phyloP scores from a whole-genome alignment of 2,888 invertebrate genomes.

The Taenaris catops region DNA sequence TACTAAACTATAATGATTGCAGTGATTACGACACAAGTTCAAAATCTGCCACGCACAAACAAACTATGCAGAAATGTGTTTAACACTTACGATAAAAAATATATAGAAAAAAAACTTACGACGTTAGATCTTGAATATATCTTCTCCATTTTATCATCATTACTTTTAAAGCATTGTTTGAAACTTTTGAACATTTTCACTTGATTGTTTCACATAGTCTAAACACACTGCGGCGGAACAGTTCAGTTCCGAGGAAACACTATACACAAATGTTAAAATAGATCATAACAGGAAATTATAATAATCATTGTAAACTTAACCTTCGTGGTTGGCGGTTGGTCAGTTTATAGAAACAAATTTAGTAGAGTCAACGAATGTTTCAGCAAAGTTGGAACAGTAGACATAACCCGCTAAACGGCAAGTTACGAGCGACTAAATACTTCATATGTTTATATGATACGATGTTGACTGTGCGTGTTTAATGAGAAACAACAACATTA shows the following conservation, averaged over 20 bases:
- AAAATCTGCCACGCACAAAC: too few relatives aligned
- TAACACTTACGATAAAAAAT: too few relatives aligned
- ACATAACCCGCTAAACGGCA: too few relatives aligned
- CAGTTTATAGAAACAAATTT: constrained; percentile 21
- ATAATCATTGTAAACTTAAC: constrained; percentile 28
- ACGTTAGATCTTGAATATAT: constrained; percentile 2
- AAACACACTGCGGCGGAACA: constrained; percentile 8
- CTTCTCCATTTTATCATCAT: constrained; percentile 4
- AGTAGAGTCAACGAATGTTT: too few relatives aligned
- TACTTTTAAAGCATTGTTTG: constrained; percentile 11
- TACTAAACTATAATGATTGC: too few relatives aligned
- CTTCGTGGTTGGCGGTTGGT: constrained; percentile 39
- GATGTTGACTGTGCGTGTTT: too few relatives aligned
- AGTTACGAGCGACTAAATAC: too few relatives aligned
- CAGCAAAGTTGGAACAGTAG: too few relatives aligned
- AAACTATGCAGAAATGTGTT: too few relatives aligned
- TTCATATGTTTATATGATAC: neutral
- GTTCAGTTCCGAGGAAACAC: constrained; percentile 18
- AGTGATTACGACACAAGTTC: too few relatives aligned
- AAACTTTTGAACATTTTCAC: constrained; percentile 18
- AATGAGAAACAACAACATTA: too few relatives aligned
- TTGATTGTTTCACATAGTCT: neutral
- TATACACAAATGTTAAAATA: constrained; percentile 16
- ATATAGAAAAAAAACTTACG: constrained; percentile 10
- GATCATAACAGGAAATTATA: constrained; percentile 25